Evolutionary conservation across 2,113 vertebrate species (phyloP).

Genomic region (Gila orcuttii): DNA sequence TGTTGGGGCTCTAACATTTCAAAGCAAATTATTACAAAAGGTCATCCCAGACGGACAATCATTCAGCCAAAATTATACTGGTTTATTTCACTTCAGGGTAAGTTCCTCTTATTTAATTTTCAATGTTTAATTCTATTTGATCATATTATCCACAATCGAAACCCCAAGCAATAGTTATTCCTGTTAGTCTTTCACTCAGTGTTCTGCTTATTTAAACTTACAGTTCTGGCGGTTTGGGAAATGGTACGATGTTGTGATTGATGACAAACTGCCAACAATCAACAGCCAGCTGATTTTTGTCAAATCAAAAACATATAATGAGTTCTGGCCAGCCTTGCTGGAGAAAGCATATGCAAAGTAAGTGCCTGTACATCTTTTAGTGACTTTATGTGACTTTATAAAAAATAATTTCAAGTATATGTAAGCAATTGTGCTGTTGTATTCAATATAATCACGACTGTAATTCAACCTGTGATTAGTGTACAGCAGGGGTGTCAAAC

Average conservation of each 20-base stretch:
- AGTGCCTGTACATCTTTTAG: conserved; percentile 22
- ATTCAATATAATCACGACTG: background rate
- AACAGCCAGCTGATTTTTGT: conserved; percentile 69
- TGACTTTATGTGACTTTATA: background rate
- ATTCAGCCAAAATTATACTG: conserved; percentile 69
- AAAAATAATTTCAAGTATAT: background rate
- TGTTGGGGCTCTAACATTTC: conserved; percentile 74
- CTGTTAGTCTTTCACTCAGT: background rate
- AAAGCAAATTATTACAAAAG: conserved; percentile 37
- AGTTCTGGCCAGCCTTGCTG: conserved; percentile 79
- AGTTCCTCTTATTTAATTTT: conserved; percentile 33
- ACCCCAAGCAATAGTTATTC: background rate
- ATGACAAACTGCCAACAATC: conserved; percentile 78
- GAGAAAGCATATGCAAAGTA: conserved; percentile 82
- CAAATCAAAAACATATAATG: conserved; percentile 62
- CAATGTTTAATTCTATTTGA: background rate
- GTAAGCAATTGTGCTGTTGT: background rate
- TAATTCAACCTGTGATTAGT: background rate
- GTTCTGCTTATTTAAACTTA: background rate
- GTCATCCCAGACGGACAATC: conserved; percentile 69
- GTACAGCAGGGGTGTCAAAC: no score
- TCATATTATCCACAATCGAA: background rate
- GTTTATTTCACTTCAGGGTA: conserved; percentile 79
- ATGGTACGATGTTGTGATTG: conserved; percentile 78
- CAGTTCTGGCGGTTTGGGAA: conserved; percentile 80